These are phyloP conservation scores for Astreopora myriophthalma DNA, from an alignment of 64 coral and sea anemone species.

Conservation along the genomic window DNA sequence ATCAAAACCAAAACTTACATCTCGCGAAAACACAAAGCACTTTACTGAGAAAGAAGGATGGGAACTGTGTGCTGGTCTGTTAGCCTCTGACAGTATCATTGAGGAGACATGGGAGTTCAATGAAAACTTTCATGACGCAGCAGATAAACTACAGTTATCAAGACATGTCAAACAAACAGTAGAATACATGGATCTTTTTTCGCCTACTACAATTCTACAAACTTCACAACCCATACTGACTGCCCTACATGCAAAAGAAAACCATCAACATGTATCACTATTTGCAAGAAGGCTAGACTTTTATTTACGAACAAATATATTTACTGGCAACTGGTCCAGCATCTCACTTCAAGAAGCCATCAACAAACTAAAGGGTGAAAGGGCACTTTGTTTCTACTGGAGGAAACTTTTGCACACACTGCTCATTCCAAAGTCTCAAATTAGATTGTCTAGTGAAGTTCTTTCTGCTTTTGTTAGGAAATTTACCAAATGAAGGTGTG, in stretches of 20 bases:
- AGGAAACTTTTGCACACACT: neutral
- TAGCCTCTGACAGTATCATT: neutral
- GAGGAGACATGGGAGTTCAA: neutral
- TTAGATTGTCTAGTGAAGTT: neutral
- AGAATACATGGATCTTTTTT: conserved; percentile 31
- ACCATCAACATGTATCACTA: neutral
- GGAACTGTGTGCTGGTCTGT: neutral
- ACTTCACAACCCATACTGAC: conserved; percentile 27
- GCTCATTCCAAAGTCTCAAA: neutral
- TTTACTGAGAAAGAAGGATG: conserved; percentile 22
- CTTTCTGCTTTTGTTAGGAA: conserved; percentile 43
- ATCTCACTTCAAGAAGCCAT: neutral
- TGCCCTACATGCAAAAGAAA: conserved; percentile 6
- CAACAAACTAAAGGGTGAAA: neutral
- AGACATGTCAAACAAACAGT: conserved; percentile 51
- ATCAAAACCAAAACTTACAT: conserved; percentile 15
- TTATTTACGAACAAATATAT: conserved; percentile 5
- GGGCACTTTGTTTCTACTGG: neutral
- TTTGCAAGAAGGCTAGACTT: neutral
- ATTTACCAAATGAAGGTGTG: conserved; percentile 39
- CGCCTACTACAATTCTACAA: neutral
- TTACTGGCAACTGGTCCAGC: neutral
- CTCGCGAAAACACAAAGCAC: neutral
- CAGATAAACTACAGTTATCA: conserved; percentile 12
- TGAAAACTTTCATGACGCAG: neutral